A percentile compares a stretch with the other conserved stretches of the same genome.
These are phyloP conservation scores for Campoletis raptor DNA, from an alignment of 2,888 invertebrate species.

Conservation along the genomic window DNA sequence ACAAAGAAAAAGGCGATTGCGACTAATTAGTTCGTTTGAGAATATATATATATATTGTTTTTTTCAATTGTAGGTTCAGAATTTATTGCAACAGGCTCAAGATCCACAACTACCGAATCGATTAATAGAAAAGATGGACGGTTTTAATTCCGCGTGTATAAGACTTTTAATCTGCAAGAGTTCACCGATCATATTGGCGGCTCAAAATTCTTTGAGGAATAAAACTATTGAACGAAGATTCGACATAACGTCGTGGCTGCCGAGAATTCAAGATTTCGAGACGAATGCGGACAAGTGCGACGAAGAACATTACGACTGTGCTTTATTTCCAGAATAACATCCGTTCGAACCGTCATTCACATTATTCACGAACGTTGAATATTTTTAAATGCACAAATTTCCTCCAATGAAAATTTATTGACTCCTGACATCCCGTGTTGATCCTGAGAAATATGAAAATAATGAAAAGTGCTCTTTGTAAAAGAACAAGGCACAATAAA, in stretches of 20 bases:
- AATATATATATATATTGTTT: too few relatives aligned
- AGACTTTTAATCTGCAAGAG: conserved; percentile 91
- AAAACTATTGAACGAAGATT: conserved; percentile 75
- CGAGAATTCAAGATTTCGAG: conserved; percentile 82
- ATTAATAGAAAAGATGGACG: conserved; percentile 87
- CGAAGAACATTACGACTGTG: conserved; percentile 80
- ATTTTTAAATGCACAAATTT: not conserved
- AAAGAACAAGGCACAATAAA: not conserved
- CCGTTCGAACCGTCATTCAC: not conserved
- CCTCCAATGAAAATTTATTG: not conserved
- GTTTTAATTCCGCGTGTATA: conserved; percentile 89
- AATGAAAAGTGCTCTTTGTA: not conserved
- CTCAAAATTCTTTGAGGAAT: conserved; percentile 89
- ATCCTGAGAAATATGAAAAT: too few relatives aligned
- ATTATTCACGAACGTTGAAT: not conserved
- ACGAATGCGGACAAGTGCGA: conserved; percentile 83
- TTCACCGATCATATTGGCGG: conserved; percentile 91
- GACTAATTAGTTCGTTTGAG: not conserved
- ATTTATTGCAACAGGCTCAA: conserved; percentile 87
- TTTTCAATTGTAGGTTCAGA: conserved; percentile 76
- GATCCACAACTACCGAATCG: conserved; percentile 88
- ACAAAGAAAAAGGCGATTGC: too few relatives aligned
- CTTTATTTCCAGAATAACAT: conserved; percentile 75
- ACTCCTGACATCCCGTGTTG: too few relatives aligned
- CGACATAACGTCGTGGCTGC: conserved; percentile 82